Conservation (phyloP, 2,888 invertebrate species). For the Willowsia nigromaculata region DNA sequence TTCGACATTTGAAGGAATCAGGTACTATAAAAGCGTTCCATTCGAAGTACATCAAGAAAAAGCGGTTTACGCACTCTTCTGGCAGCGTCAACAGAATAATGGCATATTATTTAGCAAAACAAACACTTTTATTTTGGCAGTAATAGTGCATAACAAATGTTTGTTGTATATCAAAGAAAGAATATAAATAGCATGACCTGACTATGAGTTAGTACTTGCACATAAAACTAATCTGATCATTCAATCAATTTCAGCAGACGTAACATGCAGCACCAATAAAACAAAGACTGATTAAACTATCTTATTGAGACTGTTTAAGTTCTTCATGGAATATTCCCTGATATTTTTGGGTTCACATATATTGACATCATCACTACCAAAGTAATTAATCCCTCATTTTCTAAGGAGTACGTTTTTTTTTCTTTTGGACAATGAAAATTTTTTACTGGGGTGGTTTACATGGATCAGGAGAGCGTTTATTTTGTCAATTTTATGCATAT, state of each 20-base stretch:
- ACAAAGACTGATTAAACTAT: too few species aligned
- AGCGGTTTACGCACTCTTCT: slow-evolving; percentile 43
- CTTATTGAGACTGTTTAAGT: too few species aligned
- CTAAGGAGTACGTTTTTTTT: too few species aligned
- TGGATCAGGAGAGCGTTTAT: slow-evolving; percentile 49
- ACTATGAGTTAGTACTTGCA: not conserved
- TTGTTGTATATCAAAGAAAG: not conserved
- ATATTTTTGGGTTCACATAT: too few species aligned
- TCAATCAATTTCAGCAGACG: not conserved
- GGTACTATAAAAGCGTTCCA: slow-evolving; percentile 32
- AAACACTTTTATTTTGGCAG: slow-evolving; percentile 41
- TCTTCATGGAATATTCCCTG: too few species aligned
- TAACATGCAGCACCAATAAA: not conserved
- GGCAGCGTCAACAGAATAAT: not conserved
- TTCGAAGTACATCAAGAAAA: slow-evolving; percentile 25
- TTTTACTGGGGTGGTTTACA: slow-evolving; percentile 68
- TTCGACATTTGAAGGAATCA: slow-evolving; percentile 1
- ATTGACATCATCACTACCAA: too few species aligned
- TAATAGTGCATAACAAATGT: slow-evolving; percentile 2
- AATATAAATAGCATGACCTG: not conserved
- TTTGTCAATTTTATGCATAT: slow-evolving; percentile 49
- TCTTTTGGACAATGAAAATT: too few species aligned
- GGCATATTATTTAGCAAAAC: slow-evolving; percentile 22
- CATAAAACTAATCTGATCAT: not conserved
- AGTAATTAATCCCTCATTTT: too few species aligned